phyloP scores from a whole-genome alignment of 2,113 vertebrate genomes.

The Zosterops lateralis region DNA sequence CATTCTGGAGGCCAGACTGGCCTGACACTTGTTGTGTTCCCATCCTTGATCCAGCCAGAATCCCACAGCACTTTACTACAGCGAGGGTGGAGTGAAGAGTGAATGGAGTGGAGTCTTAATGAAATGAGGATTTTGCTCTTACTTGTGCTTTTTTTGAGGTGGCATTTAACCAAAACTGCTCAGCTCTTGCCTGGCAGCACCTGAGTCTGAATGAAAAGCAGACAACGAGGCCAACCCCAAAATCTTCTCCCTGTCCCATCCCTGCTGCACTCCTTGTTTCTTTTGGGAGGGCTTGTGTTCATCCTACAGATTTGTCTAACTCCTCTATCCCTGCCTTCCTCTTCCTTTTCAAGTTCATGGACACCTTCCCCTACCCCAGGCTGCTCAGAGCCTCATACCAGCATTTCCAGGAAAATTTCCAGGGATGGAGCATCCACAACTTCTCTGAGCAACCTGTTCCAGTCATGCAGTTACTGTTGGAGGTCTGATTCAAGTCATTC shows the following conservation, averaged over 20 bases:
- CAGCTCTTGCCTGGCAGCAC: neutral
- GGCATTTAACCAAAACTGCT: neutral
- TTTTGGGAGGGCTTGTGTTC: neutral
- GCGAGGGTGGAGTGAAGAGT: neutral
- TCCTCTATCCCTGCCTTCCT: neutral
- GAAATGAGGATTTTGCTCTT: neutral
- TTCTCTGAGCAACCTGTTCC: neutral
- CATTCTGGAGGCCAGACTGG: neutral
- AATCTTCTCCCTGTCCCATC: neutral
- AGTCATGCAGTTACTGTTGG: neutral
- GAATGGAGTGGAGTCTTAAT: neutral
- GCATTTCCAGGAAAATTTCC: neutral
- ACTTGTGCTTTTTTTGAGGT: neutral
- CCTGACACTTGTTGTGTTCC: neutral
- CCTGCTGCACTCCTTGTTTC: neutral
- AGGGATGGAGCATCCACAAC: neutral
- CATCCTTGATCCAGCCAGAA: neutral
- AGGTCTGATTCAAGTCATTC: neutral
- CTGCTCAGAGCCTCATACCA: neutral
- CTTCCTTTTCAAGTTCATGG: neutral
- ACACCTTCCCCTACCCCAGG: neutral
- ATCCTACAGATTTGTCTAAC: neutral
- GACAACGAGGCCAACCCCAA: fast-evolving
- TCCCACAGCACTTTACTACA: neutral
- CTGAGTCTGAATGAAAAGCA: neutral